Evolutionary conservation across 2,888 invertebrate species (phyloP).

Genomic region (Eilema griseolum): DNA sequence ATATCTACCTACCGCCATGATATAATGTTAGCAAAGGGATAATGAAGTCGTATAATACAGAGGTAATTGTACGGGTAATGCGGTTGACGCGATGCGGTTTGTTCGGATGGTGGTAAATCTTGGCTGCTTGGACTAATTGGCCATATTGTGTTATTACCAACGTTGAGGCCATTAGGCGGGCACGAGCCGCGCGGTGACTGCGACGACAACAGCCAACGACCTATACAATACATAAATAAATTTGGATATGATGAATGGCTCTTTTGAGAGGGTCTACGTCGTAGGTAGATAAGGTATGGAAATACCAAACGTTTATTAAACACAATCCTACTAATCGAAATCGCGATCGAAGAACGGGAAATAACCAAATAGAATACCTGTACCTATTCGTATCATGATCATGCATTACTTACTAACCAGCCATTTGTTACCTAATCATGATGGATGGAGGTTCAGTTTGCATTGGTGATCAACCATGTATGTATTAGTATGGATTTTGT

Average conservation of each 20-base stretch:
- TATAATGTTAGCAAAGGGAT: constrained; percentile 35
- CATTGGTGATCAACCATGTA: not conserved
- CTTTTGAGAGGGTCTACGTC: not conserved
- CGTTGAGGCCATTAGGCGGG: constrained; percentile 60
- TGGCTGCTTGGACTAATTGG: constrained; percentile 73
- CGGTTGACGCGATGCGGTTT: constrained; percentile 65
- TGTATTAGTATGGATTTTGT: too few species aligned
- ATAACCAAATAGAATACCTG: not conserved
- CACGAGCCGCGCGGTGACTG: constrained; percentile 62
- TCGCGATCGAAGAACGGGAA: not conserved
- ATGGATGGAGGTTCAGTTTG: not conserved
- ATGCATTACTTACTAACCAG: not conserved
- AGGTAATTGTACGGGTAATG: constrained; percentile 69
- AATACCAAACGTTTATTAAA: not conserved
- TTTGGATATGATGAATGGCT: constrained; percentile 44
- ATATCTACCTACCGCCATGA: not conserved
- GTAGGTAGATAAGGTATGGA: not conserved
- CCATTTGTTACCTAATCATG: not conserved
- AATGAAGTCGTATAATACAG: constrained; percentile 55
- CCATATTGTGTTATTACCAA: constrained; percentile 66
- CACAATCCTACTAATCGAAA: not conserved
- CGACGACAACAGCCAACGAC: constrained; percentile 54
- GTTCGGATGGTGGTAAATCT: constrained; percentile 64
- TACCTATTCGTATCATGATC: not conserved
- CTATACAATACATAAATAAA: constrained; percentile 29